A percentile compares a stretch with the other conserved stretches of the same genome.
These are phyloP conservation scores for Pelagia noctiluca DNA, from an alignment of 30 jellyfish, hydroid and myxozoan genomes.

Conservation along the genomic window DNA sequence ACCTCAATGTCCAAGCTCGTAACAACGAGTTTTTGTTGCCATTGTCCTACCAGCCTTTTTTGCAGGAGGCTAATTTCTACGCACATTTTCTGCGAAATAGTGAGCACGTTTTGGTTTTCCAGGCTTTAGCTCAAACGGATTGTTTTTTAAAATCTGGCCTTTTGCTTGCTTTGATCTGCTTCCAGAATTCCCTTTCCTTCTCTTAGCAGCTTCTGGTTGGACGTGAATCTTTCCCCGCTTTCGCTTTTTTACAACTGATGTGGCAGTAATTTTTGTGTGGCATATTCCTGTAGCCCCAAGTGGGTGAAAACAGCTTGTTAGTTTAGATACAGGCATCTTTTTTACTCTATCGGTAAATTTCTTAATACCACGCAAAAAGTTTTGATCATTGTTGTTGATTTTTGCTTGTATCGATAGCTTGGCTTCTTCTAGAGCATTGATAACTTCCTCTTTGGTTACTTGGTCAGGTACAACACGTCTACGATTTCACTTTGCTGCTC, in stretches of 20 bases:
- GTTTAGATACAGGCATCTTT: neutral
- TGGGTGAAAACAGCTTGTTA: slow-evolving; percentile 11
- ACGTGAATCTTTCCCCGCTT: slow-evolving; percentile 15
- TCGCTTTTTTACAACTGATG: neutral
- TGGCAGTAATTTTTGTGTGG: neutral
- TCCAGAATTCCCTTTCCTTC: slow-evolving; percentile 2
- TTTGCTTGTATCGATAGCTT: neutral
- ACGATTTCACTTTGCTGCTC: neutral
- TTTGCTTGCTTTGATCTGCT: too few species aligned
- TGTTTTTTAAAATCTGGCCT: neutral
- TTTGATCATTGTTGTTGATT: neutral
- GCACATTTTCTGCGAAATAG: slow-evolving; percentile 12
- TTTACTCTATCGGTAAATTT: slow-evolving; percentile 3
- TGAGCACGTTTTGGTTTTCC: slow-evolving; percentile 27
- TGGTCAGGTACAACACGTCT: slow-evolving; percentile 3
- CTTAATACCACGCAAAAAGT: neutral
- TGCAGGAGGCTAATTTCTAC: slow-evolving; percentile 6
- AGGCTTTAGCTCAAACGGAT: neutral
- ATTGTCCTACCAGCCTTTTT: slow-evolving; percentile 27
- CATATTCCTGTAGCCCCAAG: neutral
- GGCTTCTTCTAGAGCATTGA: neutral
- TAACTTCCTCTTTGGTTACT: neutral
- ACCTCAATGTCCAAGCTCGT: too few species aligned
- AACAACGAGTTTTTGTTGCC: too few species aligned
- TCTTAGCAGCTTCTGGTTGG: slow-evolving; percentile 25